A percentile compares a stretch with the other conserved stretches of the same genome.
Evolutionary conservation across 2,888 invertebrate genomes (phyloP).

Genomic region (Prosopocoilus inquinatus): DNA sequence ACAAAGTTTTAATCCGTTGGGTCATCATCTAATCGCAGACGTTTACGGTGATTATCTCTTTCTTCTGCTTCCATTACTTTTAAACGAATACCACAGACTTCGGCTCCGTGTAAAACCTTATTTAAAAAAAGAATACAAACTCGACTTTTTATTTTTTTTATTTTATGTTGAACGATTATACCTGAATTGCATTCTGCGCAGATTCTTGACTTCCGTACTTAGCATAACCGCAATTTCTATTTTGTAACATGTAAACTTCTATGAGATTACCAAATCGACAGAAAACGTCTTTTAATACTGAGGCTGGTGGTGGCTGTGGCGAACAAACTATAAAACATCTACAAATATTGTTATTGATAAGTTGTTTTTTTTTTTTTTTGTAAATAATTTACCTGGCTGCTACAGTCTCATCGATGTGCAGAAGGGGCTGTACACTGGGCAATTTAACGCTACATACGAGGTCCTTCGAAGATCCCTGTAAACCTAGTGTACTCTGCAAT

Average conservation of each 20-base stretch:
- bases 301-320: slow-evolving; percentile 68
- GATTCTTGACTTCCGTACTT: slow-evolving; percentile 75
- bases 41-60: slow-evolving; percentile 38
- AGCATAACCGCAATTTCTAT: slow-evolving; percentile 91
- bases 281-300: slow-evolving; percentile 82
- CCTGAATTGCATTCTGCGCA: slow-evolving; percentile 73
- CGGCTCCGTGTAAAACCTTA: slow-evolving; percentile 74
- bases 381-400: slow-evolving; percentile 55
- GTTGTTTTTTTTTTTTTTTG: background rate
- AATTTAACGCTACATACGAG: slow-evolving; percentile 64
- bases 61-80: slow-evolving; percentile 90
- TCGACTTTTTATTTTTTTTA: slow-evolving; percentile 1
- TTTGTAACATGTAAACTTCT: slow-evolving; percentile 84
- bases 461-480: slow-evolving; percentile 32
- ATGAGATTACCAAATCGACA: slow-evolving; percentile 88
- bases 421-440: slow-evolving; percentile 69
- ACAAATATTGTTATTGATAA: slow-evolving; percentile 14
- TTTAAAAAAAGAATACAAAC: slow-evolving; percentile 48
- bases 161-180: slow-evolving; percentile 36
- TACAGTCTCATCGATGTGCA: slow-evolving; percentile 64
- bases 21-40: slow-evolving; percentile 25
- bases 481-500: slow-evolving; percentile 12
- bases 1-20: slow-evolving; percentile 3
- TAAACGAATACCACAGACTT: slow-evolving; percentile 80
- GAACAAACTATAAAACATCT: slow-evolving; percentile 66